Evolutionary conservation across 2,888 invertebrate species (phyloP), one percentile per base, ranked within the genome.

Genomic region (Steinernema hermaphroditum): DNA sequence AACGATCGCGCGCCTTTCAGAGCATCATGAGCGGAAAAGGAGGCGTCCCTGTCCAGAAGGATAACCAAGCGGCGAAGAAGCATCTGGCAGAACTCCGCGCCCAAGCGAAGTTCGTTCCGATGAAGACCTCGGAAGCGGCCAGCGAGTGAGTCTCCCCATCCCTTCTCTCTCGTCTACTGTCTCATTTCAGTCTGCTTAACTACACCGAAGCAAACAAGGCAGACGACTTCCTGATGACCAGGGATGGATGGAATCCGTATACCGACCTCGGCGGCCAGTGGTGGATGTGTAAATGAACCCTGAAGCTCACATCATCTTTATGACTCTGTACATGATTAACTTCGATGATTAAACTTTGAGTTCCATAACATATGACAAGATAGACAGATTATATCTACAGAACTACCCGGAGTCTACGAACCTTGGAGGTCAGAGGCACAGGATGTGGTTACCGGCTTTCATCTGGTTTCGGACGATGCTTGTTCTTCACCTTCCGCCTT

Each of bases 251-350:
- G 50, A 50, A 50, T 12, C 50, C 50, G 22, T 50, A 4, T 24
- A 50, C 50, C 22, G 50, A 50, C 50, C 1, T 22, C 24, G 50
- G 50, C 19, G 50, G 50, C 19, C 9, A 6, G 12, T 50, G 50
- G 50, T 50, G 50, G 50, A 9, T 50, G 22, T 50, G 50, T 24
- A 50, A 50, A 24, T 50, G 46, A 46, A 14, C 46, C 46, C 16
- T 14, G 46, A 50, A 50, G 50, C 19, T 4, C 50, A 24, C 6
- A 37, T 12, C 37, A 37, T 12, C 12, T 4, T 37, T 4, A 37
- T 12, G 12, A 37, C 37, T 37, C 37, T 37, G 37, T 37, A 37
- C 37, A 37, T 37, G 6, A 12, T 37, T 37, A 37, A 37, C 12
- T n/a, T n/a, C n/a, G n/a, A n/a, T n/a, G n/a, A n/a, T n/a, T n/a